These are phyloP conservation scores for Intellagama lesueurii DNA, from an alignment of 2,797 vertebrate genomes.

Conservation along the genomic window DNA sequence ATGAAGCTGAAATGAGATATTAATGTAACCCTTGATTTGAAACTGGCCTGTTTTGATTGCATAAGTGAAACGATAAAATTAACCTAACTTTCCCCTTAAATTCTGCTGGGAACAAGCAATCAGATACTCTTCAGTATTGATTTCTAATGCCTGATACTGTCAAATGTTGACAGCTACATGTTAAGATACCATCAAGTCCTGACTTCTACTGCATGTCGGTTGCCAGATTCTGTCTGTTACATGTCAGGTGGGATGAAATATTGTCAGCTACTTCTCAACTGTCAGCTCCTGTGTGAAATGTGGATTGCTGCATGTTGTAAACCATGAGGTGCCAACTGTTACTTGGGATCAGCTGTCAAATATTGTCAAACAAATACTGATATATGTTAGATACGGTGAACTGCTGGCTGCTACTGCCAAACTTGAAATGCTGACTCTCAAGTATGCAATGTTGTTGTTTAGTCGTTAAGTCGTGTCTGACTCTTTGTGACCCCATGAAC, in stretches of 20 bases:
- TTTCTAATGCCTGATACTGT: background rate
- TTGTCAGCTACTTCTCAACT: background rate
- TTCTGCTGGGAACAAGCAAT: background rate
- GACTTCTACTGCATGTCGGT: background rate
- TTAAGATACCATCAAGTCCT: slow-evolving; percentile 10
- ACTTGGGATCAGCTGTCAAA: background rate
- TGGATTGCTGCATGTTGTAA: background rate
- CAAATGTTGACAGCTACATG: background rate
- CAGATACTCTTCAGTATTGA: background rate
- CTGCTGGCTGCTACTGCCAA: background rate
- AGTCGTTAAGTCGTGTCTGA: too few relatives aligned
- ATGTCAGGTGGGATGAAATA: background rate
- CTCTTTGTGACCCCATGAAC: too few relatives aligned
- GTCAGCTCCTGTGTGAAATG: background rate
- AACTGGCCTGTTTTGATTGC: background rate
- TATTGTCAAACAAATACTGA: background rate
- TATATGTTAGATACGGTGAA: background rate
- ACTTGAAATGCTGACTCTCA: background rate
- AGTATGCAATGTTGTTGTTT: background rate
- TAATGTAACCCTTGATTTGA: background rate
- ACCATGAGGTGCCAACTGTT: background rate
- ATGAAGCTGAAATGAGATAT: background rate
- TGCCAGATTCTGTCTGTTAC: background rate
- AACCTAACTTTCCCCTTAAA: background rate
- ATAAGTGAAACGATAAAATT: background rate